These are phyloP conservation scores for Ophiothrix spiculata DNA, from an alignment of 35 echinoderm and acorn worm genomes.

Conservation along the genomic window DNA sequence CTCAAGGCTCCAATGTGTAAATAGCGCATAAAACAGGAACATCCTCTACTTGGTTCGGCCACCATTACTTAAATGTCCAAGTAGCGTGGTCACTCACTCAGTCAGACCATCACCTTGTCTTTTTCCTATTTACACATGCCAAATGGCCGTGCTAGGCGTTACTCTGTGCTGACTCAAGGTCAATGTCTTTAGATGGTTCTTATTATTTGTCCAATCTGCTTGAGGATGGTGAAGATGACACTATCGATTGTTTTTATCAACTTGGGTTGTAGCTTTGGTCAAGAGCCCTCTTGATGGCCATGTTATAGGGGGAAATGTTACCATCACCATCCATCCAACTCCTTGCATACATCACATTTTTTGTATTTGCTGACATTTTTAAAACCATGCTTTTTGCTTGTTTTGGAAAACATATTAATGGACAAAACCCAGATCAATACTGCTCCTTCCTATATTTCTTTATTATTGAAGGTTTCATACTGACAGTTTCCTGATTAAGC, in stretches of 20 bases:
- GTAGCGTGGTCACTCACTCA: neutral
- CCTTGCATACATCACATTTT: neutral
- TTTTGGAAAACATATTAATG: neutral
- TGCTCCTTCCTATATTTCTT: neutral
- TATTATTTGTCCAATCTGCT: neutral
- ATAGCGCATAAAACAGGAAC: neutral
- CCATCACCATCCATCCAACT: neutral
- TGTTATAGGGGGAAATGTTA: neutral
- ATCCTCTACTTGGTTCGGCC: no score
- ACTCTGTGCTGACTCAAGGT: neutral
- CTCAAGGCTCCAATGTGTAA: neutral
- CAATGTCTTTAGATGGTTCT: neutral
- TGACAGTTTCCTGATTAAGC: neutral
- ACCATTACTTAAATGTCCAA: neutral
- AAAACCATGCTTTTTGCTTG: neutral
- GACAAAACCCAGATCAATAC: neutral
- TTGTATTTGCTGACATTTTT: neutral
- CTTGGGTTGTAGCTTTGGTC: neutral
- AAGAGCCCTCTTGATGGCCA: neutral
- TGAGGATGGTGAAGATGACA: neutral
- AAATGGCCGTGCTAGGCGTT: neutral
- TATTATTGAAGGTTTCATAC: neutral
- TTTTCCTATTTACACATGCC: neutral
- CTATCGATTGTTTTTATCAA: slow-evolving; percentile 1
- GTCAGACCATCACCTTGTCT: neutral